Conservation (phyloP, 2,888 invertebrate genomes). For the Lochmaea crataegi region DNA sequence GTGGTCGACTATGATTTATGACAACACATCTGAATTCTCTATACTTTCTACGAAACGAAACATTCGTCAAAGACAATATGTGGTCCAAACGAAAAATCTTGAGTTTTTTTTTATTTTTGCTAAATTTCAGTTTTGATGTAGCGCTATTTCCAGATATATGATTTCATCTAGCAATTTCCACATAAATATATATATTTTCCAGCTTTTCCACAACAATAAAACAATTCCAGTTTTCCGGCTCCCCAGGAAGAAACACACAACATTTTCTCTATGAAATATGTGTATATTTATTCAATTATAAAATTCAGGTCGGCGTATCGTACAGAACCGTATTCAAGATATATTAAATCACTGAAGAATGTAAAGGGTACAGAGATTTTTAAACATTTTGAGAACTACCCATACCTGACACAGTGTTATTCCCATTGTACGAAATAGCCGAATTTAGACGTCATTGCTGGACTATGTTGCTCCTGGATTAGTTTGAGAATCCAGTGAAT, state of each 20-base stretch:
- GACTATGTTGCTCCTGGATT: too few relatives aligned
- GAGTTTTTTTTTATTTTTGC: conserved; percentile 16
- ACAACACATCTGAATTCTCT: neutral
- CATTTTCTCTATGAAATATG: conserved; percentile 22
- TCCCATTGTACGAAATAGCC: too few relatives aligned
- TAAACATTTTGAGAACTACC: too few relatives aligned
- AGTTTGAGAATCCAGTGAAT: too few relatives aligned
- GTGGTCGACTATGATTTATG: neutral
- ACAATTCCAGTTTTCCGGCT: conserved; percentile 25
- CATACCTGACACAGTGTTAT: too few relatives aligned
- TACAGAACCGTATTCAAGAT: neutral
- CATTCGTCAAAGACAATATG: conserved; percentile 10
- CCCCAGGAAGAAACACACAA: conserved; percentile 16
- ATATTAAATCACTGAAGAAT: neutral
- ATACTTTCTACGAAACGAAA: neutral
- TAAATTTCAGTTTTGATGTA: conserved; percentile 22
- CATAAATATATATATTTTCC: conserved; percentile 24
- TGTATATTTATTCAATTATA: conserved; percentile 8
- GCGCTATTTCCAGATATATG: conserved; percentile 20
- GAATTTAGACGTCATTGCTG: too few relatives aligned
- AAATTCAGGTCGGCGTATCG: conserved; percentile 9
- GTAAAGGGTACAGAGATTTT: too few relatives aligned
- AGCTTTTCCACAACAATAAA: conserved; percentile 25
- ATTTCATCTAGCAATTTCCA: neutral
- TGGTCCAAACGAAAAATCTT: neutral